A percentile compares a stretch with the other conserved stretches of the same genome.
phyloP scores from a whole-genome alignment of 2,888 invertebrate genomes.

The Ochropleura plecta region DNA sequence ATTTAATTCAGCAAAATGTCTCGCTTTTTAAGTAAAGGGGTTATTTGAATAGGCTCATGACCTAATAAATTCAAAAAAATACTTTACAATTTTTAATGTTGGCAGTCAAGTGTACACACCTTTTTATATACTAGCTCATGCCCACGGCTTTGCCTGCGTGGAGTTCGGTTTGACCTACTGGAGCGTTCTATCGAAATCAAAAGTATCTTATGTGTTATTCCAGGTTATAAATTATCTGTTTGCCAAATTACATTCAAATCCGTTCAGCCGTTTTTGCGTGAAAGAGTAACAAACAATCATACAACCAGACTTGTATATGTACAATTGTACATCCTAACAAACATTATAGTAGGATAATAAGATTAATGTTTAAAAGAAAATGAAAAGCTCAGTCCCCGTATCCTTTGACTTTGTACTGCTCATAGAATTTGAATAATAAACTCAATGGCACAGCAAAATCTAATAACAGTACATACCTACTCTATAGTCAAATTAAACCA shows the following conservation, averaged over 20 bases:
- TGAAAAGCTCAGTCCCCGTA: not conserved
- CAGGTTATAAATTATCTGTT: no score
- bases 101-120: not conserved
- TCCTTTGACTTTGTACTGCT: constrained; percentile 21
- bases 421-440: constrained; percentile 36
- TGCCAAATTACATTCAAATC: no score
- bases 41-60: not conserved
- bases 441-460: not conserved
- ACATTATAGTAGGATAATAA: no score
- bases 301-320: no score
- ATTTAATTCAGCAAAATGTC: not conserved
- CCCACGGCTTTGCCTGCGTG: no score
- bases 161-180: no score
- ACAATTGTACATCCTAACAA: no score
- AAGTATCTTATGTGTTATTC: no score
- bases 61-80: not conserved
- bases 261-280: no score
- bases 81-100: not conserved
- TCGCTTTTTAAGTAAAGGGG: not conserved
- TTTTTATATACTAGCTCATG: not conserved
- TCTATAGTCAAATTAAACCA: constrained; percentile 1
- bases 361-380: not conserved
- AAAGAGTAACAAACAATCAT: no score
- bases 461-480: not conserved
- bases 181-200: no score